Conservation (phyloP, 2,797 vertebrate genomes). For the Lates japonicus region DNA sequence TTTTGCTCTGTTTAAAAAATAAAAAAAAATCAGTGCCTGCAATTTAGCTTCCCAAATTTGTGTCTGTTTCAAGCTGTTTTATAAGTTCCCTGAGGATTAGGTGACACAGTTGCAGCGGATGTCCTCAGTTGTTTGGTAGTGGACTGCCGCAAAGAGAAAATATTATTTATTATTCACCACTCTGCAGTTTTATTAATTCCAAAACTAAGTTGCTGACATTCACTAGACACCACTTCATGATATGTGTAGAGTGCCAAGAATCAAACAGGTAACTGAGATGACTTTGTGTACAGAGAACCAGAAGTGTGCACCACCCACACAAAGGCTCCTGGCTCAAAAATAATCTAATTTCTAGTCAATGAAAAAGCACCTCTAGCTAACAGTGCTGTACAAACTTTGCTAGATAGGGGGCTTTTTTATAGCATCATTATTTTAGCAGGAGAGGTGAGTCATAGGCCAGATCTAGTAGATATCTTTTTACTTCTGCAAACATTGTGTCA, state of each 20-base stretch:
- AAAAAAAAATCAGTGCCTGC: conserved; percentile 3
- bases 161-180: neutral
- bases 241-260: conserved; percentile 9
- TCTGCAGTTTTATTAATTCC: conserved; percentile 7
- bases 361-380: conserved; percentile 38
- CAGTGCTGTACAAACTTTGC: conserved; percentile 48
- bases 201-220: conserved; percentile 8
- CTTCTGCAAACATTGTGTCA: conserved; percentile 69
- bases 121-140: conserved; percentile 32
- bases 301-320: conserved; percentile 26
- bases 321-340: conserved; percentile 41
- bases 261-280: conserved; percentile 48
- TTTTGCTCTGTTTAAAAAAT: conserved; percentile 32
- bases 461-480: conserved; percentile 57
- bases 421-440: conserved; percentile 68
- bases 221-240: neutral
- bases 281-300: conserved; percentile 36
- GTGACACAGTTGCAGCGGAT: conserved; percentile 55
- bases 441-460: conserved; percentile 68
- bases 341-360: conserved; percentile 41
- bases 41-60: conserved; percentile 38
- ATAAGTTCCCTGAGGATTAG: conserved; percentile 41
- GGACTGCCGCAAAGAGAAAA: conserved; percentile 18
- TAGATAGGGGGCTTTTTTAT: conserved; percentile 27
- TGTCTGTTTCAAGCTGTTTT: conserved; percentile 44